phyloP scores from a whole-genome alignment of 1,140 invertebrate species.

The Papilio glaucus region DNA sequence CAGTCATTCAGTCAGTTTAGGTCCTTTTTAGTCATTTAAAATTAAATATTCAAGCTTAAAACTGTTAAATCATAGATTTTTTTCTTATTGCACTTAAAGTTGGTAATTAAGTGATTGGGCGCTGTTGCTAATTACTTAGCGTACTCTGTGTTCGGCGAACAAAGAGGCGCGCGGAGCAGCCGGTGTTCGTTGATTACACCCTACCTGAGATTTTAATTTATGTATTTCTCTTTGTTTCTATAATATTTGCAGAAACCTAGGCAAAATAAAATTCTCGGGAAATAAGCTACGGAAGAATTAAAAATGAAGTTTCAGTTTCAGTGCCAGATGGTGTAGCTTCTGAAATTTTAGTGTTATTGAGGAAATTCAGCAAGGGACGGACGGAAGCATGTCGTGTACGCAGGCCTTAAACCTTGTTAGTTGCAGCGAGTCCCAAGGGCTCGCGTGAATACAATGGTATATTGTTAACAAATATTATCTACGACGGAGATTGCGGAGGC shows the following conservation, averaged over 20 bases:
- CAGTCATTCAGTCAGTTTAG: no score
- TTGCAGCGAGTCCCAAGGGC: not conserved
- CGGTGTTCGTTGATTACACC: not conserved
- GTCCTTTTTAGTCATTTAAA: no score
- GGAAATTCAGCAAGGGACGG: not conserved
- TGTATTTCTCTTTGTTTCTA: constrained; percentile 8
- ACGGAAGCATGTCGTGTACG: not conserved
- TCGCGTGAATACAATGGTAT: not conserved
- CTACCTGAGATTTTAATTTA: constrained; percentile 11
- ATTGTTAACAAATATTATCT: not conserved
- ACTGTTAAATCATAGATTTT: no score
- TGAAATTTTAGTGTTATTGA: no score
- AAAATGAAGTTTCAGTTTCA: constrained; percentile 1
- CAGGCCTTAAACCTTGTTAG: not conserved
- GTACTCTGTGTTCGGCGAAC: not conserved
- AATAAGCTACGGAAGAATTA: not conserved
- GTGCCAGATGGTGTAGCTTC: no score
- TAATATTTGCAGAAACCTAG: constrained; percentile 9
- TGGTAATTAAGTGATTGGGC: not conserved
- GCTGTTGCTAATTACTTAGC: constrained; percentile 13
- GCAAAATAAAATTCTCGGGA: not conserved
- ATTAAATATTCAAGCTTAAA: no score
- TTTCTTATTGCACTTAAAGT: not conserved
- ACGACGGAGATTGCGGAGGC: not conserved
- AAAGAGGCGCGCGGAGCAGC: not conserved